A percentile compares a stretch with the other conserved stretches of the same genome.
Conservation (phyloP, 1,140 invertebrate genomes). For the Ips nitidus region DNA sequence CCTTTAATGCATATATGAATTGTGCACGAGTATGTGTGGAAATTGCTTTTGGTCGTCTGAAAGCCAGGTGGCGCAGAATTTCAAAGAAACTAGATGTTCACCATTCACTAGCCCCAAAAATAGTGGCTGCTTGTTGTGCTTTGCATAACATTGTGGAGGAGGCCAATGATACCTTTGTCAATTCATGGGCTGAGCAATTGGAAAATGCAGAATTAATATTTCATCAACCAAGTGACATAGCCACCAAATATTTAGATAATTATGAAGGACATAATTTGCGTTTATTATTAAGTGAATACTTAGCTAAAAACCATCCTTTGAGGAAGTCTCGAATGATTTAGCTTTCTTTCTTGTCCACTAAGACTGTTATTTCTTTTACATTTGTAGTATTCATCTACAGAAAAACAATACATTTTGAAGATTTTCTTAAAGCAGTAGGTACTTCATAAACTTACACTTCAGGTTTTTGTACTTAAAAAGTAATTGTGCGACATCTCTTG, state of each 20-base stretch:
- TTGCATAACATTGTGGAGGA: conserved; percentile 39
- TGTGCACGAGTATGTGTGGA: conserved; percentile 45
- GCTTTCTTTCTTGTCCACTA: neutral
- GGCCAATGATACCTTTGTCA: conserved; percentile 7
- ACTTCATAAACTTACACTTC: neutral
- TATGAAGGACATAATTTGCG: neutral
- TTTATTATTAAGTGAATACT: neutral
- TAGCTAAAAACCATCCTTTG: conserved; percentile 3
- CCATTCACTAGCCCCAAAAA: conserved; percentile 32
- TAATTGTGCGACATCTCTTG: neutral
- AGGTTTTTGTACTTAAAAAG: neutral
- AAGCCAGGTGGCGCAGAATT: conserved; percentile 36
- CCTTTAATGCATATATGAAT: conserved; percentile 48
- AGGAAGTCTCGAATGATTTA: neutral
- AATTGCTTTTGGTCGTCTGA: conserved; percentile 50
- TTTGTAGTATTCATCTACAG: conserved; percentile 1
- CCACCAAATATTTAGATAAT: neutral
- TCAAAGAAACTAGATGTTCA: conserved; percentile 39
- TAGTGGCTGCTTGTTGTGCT: conserved; percentile 36
- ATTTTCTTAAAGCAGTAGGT: neutral
- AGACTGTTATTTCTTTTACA: conserved; percentile 1
- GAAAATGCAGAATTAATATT: conserved; percentile 13
- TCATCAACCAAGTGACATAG: neutral
- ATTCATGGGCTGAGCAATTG: conserved; percentile 7
- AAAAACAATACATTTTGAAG: neutral